phyloP scores from a whole-genome alignment of 2,888 invertebrate species.

The Crematogaster levior region DNA sequence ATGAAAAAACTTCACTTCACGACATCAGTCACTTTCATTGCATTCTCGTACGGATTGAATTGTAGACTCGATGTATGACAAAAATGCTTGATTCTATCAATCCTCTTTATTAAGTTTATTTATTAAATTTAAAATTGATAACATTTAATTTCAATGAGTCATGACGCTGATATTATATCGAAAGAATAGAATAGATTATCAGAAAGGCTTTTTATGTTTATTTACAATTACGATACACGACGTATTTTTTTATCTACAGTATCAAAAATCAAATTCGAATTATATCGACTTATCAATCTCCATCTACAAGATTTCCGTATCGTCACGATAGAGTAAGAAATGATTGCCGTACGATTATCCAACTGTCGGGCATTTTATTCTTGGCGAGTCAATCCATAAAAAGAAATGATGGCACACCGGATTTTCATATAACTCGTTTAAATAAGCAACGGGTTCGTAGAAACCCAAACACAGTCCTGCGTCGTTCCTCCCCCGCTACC shows the following conservation, averaged over 20 bases:
- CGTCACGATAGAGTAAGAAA: neutral
- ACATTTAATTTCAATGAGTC: neutral
- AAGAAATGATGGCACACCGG: neutral
- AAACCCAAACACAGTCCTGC: slow-evolving; percentile 79
- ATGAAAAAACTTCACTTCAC: neutral
- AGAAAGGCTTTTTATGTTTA: slow-evolving; percentile 2
- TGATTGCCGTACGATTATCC: neutral
- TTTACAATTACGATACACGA: neutral
- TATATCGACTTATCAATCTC: neutral
- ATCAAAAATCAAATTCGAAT: neutral
- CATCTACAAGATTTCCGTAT: neutral
- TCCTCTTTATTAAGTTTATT: neutral
- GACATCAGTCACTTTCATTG: slow-evolving; percentile 22
- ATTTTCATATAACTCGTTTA: neutral
- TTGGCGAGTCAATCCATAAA: neutral
- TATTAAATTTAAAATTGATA: neutral
- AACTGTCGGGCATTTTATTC: neutral
- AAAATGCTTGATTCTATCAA: neutral
- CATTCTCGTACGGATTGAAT: neutral
- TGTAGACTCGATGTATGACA: neutral
- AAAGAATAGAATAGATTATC: neutral
- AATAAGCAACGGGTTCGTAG: slow-evolving; percentile 64
- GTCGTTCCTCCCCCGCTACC: slow-evolving; percentile 67
- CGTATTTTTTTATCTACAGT: neutral
- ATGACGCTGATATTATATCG: neutral